Evolutionary conservation across 1,140 invertebrate genomes (phyloP), one percentile per base, ranked within the genome.

Genomic region (Myzus persicae): DNA sequence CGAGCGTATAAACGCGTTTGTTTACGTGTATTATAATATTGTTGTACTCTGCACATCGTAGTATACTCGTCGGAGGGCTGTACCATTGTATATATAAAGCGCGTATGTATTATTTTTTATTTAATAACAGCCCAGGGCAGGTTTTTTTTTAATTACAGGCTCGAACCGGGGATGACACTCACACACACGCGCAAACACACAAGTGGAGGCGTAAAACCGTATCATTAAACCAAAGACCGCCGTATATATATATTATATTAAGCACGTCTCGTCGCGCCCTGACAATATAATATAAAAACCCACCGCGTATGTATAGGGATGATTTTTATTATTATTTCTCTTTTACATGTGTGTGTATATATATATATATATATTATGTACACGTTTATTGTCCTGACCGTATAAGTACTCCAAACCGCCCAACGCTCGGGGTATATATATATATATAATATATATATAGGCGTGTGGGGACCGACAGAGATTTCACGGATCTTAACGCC

Each of bases 181-280:
- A 85, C 11, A 85, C 40, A 82, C 36, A 81, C 31, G 31, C 31
- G 24, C 24, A 84, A 3, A 31, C 42, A 84, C 42, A 40, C 76
- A 14, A 51, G 67, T 14, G 91, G 91, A 93, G 91, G 91, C 91
- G 91, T 93, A 51, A 85, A 85, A 84, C 76, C 91, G 90, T 92
- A 91, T 91, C 90, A 91, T 92, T 82, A 82, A 82, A 92, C 67
- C 67, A 91, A 76, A 91, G 59, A 51, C 87, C n/a, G n/a, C 46
- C n/a, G n/a, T 48, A 20, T 46, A 44, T 85, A 67, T n/a, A n/a
- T 67, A 84, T 40, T 84, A 85, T 85, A 36, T 24, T 20, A 38
- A 89, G 87, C n/a, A n/a, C 20, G 88, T 89, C 46, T 89, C 36
- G 48, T 90, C 88, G 88, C 88, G 51, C 51, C 88, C 88, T 59